These are phyloP conservation scores for Gryon sp. DNA, from an alignment of 1,140 invertebrate species.

Conservation along the genomic window DNA sequence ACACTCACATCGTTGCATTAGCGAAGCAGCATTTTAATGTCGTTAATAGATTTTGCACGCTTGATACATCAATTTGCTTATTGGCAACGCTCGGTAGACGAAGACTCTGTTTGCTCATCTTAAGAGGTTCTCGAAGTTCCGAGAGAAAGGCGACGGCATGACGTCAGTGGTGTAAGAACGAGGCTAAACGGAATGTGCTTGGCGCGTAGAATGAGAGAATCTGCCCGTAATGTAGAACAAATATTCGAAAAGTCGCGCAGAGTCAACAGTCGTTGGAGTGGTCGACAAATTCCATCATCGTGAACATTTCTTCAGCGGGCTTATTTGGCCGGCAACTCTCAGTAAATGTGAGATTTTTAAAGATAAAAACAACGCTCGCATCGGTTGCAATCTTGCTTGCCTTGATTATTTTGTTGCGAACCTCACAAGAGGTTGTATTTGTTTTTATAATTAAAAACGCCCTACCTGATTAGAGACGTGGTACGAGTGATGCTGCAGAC, in stretches of 20 bases:
- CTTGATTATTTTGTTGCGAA: not conserved
- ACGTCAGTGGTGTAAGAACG: slow-evolving; percentile 75
- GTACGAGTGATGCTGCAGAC: not conserved
- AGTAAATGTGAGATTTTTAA: no score
- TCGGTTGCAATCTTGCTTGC: slow-evolving; percentile 20
- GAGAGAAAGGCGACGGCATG: slow-evolving; percentile 72
- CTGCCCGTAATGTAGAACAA: slow-evolving; percentile 35
- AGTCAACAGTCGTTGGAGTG: slow-evolving; percentile 24
- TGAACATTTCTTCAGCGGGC: not conserved
- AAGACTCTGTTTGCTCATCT: slow-evolving; percentile 68
- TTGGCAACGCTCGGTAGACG: slow-evolving; percentile 67
- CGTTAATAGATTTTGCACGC: slow-evolving; percentile 33
- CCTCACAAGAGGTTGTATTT: slow-evolving; percentile 15
- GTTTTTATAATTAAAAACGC: slow-evolving; percentile 63
- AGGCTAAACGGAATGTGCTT: slow-evolving; percentile 66
- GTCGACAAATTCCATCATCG: slow-evolving; percentile 11
- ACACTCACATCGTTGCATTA: slow-evolving; percentile 3
- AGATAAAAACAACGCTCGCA: not conserved
- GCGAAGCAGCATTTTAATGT: slow-evolving; percentile 1
- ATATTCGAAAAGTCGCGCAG: slow-evolving; percentile 6
- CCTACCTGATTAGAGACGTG: slow-evolving; percentile 29
- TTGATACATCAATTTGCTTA: slow-evolving; percentile 55
- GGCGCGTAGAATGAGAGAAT: no score
- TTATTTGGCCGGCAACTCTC: not conserved
- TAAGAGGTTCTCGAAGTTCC: slow-evolving; percentile 71